Evolutionary conservation across 2,888 invertebrate genomes (phyloP).

Genomic region (Nezara viridula): DNA sequence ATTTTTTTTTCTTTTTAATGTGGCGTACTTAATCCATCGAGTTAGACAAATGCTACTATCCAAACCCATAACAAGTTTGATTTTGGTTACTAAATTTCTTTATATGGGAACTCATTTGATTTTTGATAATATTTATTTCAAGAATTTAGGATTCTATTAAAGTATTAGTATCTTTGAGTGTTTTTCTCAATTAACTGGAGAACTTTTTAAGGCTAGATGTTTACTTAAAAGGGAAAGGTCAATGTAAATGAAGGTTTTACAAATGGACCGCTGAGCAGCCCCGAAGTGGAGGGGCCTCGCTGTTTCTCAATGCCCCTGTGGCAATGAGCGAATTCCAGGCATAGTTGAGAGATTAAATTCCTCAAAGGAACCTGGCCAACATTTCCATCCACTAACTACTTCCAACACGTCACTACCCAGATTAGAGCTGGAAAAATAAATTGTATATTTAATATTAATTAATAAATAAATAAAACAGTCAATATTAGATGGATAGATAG

Average conservation of each 20-base stretch:
- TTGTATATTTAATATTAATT: background rate
- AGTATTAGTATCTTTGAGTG: background rate
- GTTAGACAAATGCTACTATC: too few relatives aligned
- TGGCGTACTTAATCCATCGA: too few relatives aligned
- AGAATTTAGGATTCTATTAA: background rate
- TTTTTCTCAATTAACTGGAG: background rate
- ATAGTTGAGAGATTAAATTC: constrained; percentile 33
- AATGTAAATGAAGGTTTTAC: constrained; percentile 15
- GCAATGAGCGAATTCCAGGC: constrained; percentile 14
- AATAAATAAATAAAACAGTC: background rate
- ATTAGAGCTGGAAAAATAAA: background rate
- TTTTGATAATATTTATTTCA: background rate
- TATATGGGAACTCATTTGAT: background rate
- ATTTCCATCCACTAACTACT: constrained; percentile 15
- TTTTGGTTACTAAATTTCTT: background rate
- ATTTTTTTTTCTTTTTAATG: too few relatives aligned
- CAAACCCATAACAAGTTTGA: background rate
- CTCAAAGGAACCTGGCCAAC: constrained; percentile 6
- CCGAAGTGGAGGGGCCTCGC: background rate
- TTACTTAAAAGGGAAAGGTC: background rate
- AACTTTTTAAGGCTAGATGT: background rate
- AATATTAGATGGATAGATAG: too few relatives aligned
- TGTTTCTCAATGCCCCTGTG: constrained; percentile 39
- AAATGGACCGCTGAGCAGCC: background rate
- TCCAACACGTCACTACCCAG: background rate